These are phyloP conservation scores for Diplazon laetatorius DNA, from an alignment of 2,888 invertebrate species.

Conservation along the genomic window DNA sequence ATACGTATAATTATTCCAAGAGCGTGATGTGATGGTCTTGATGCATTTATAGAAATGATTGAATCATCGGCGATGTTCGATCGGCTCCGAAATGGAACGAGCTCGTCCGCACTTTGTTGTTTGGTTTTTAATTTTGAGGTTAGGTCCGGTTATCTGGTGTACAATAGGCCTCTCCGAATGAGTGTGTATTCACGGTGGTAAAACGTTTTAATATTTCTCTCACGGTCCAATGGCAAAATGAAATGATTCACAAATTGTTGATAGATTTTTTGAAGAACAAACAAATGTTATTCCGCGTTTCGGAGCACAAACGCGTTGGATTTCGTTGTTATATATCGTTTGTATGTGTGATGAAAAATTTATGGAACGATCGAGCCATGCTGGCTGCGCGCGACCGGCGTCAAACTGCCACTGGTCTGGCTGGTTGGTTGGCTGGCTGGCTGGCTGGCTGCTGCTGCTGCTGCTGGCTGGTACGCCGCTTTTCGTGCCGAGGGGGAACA, in stretches of 20 bases:
- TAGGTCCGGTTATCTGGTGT: slow-evolving; percentile 71
- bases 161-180: too few species aligned
- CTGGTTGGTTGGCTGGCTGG: slow-evolving; percentile 71
- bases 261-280: too few species aligned
- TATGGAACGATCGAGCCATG: slow-evolving; percentile 71
- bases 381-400: slow-evolving; percentile 80
- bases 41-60: not conserved
- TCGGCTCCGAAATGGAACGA: not conserved
- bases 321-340: slow-evolving; percentile 50
- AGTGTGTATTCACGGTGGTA: too few species aligned
- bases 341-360: slow-evolving; percentile 65
- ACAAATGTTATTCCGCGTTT: too few species aligned
- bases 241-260: too few species aligned
- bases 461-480: slow-evolving; percentile 59
- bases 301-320: too few species aligned
- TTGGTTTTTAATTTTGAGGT: slow-evolving; percentile 75
- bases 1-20: too few species aligned
- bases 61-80: not conserved
- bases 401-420: slow-evolving; percentile 77
- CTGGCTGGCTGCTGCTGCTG: slow-evolving; percentile 66
- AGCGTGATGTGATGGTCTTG: not conserved
- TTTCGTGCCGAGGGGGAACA: slow-evolving; percentile 52
- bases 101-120: slow-evolving; percentile 56
- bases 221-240: too few species aligned
- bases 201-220: too few species aligned